These are phyloP conservation scores for Dufourea novaeangliae DNA, from an alignment of 1,140 invertebrate genomes.

Conservation along the genomic window DNA sequence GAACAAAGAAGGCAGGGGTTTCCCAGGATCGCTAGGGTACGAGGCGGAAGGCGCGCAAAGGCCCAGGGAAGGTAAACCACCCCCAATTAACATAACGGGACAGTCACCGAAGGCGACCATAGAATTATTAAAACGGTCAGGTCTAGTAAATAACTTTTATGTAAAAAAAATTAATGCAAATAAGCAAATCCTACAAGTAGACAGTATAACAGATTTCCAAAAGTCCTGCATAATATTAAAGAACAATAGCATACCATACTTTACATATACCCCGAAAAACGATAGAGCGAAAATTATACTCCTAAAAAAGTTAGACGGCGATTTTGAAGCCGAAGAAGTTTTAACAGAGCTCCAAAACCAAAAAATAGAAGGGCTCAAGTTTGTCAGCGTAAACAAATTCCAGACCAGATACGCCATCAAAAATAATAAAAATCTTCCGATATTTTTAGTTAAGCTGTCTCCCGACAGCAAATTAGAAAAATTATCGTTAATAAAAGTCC, in stretches of 20 bases:
- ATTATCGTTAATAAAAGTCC: conserved; percentile 7
- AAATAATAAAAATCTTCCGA: conserved; percentile 29
- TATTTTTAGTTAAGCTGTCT: conserved; percentile 25
- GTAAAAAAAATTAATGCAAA: background rate
- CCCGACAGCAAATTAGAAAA: conserved; percentile 20
- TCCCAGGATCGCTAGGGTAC: no score
- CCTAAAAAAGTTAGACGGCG: conserved; percentile 48
- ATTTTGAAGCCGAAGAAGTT: conserved; percentile 25
- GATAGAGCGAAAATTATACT: conserved; percentile 32
- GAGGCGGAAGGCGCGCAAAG: no score
- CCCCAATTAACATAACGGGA: no score
- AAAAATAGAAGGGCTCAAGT: conserved; percentile 2
- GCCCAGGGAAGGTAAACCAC: no score
- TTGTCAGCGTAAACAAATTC: conserved; percentile 23
- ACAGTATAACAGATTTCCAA: background rate
- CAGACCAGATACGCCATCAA: conserved; percentile 24
- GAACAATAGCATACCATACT: conserved; percentile 21
- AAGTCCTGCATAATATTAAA: background rate
- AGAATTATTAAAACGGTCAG: no score
- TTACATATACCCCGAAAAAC: conserved; percentile 39
- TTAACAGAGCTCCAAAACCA: conserved; percentile 13
- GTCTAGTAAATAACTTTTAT: background rate
- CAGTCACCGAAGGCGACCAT: no score
- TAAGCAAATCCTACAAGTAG: background rate
- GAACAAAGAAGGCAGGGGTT: no score